These are phyloP conservation scores for Malurus splendens DNA, from an alignment of 2,797 vertebrate species.

Conservation along the genomic window DNA sequence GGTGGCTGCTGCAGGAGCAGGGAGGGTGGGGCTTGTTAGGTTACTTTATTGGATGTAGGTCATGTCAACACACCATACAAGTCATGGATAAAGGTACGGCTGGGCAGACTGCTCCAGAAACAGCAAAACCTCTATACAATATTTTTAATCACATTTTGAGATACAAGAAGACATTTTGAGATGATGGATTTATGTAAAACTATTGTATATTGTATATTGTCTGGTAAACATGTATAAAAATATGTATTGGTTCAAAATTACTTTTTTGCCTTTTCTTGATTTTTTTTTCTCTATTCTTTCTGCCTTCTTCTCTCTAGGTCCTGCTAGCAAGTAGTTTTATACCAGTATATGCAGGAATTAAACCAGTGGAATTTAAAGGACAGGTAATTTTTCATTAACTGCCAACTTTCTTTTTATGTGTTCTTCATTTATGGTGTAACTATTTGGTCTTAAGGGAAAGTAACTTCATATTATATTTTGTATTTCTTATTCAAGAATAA, in stretches of 20 bases:
- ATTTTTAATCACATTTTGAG: not conserved
- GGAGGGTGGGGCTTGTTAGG: not conserved
- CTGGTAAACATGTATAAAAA: not conserved
- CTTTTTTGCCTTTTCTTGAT: not conserved
- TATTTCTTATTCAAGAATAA: not conserved
- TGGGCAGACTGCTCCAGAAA: not conserved
- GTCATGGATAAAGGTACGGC: not conserved
- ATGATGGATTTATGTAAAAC: not conserved
- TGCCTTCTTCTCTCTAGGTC: constrained; percentile 63
- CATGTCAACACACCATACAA: too few species aligned
- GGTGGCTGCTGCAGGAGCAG: not conserved
- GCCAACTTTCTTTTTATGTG: not conserved
- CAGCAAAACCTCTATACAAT: not conserved
- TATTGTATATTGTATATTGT: not conserved
- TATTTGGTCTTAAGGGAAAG: not conserved
- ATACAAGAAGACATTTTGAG: not conserved
- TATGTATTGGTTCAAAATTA: not conserved
- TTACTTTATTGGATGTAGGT: not conserved
- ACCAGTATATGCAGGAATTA: constrained; percentile 84
- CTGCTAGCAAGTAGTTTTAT: constrained; percentile 89
- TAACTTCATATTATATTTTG: not conserved
- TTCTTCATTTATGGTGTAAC: not conserved
- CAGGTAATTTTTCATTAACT: constrained; percentile 73
- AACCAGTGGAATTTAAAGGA: constrained; percentile 82
- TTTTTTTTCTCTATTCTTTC: not conserved